Percentiles rank a stretch among this genome's conserved stretches.
phyloP scores from a whole-genome alignment of 2,888 invertebrate genomes.

The Acheta domesticus region DNA sequence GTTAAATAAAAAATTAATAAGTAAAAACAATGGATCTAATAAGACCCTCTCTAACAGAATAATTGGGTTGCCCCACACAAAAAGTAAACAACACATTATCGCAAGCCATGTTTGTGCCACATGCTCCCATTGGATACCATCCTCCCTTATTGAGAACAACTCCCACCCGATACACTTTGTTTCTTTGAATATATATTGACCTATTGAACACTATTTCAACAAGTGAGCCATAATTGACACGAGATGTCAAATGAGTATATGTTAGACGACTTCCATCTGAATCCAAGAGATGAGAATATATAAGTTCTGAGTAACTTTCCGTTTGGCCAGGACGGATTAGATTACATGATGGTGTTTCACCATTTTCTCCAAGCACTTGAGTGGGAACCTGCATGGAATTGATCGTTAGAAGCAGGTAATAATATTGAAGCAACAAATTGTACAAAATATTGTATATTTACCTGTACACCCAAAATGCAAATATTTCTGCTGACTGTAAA shows the following conservation, averaged over 20 bases:
- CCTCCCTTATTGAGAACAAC: conserved; percentile 79
- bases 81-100: conserved; percentile 74
- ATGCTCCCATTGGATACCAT: conserved; percentile 76
- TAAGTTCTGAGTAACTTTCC: conserved; percentile 65
- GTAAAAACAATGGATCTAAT: conserved; percentile 72
- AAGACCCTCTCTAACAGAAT: conserved; percentile 71
- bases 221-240: conserved; percentile 68
- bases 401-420: not conserved
- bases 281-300: conserved; percentile 78
- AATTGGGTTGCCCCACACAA: conserved; percentile 66
- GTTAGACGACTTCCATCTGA: conserved; percentile 75
- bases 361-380: conserved; percentile 57
- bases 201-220: conserved; percentile 78
- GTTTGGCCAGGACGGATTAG: not conserved
- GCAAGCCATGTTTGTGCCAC: conserved; percentile 63
- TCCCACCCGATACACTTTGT: conserved; percentile 75
- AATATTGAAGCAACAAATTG: not conserved
- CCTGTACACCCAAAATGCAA: conserved; percentile 69
- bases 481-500: conserved; percentile 79
- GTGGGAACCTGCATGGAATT: conserved; percentile 62
- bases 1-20: conserved; percentile 47
- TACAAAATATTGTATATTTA: conserved; percentile 41
- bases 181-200: conserved; percentile 71
- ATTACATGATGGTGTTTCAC: not conserved
- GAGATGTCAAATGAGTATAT: conserved; percentile 76